Evolutionary conservation across 2,113 vertebrate species (phyloP).

Genomic region (Notechis scutatus): DNA sequence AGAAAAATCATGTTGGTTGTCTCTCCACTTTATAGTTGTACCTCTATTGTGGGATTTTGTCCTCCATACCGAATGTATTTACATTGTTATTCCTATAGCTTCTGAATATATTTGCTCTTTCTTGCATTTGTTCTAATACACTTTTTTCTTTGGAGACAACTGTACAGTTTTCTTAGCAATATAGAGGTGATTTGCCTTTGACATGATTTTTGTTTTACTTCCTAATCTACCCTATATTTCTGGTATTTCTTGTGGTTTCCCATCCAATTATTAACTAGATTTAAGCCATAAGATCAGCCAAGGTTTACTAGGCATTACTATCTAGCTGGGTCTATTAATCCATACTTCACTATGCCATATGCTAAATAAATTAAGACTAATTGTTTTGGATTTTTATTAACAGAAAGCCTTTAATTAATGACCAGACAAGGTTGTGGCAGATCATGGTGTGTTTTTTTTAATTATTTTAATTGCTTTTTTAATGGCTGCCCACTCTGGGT

Average conservation of each 20-base stretch:
- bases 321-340: background rate
- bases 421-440: constrained; percentile 22
- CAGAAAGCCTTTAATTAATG: constrained; percentile 31
- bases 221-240: background rate
- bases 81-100: constrained; percentile 23
- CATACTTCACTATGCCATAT: constrained; percentile 16
- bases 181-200: background rate
- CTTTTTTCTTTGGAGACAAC: background rate
- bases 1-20: constrained; percentile 15
- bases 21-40: constrained; percentile 17
- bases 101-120: background rate
- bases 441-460: background rate
- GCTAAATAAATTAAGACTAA: constrained; percentile 45
- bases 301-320: background rate
- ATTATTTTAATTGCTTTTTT: background rate
- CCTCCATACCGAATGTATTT: constrained; percentile 23
- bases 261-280: background rate
- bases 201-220: background rate
- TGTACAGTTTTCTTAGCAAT: background rate
- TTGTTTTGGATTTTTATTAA: constrained; percentile 38
- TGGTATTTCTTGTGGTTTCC: background rate
- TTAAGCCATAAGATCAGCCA: background rate
- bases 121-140: constrained; percentile 17
- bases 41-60: constrained; percentile 16
- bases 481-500: background rate